Evolutionary conservation across 1,140 invertebrate genomes (phyloP).

Genomic region (Rhysida immarginata): DNA sequence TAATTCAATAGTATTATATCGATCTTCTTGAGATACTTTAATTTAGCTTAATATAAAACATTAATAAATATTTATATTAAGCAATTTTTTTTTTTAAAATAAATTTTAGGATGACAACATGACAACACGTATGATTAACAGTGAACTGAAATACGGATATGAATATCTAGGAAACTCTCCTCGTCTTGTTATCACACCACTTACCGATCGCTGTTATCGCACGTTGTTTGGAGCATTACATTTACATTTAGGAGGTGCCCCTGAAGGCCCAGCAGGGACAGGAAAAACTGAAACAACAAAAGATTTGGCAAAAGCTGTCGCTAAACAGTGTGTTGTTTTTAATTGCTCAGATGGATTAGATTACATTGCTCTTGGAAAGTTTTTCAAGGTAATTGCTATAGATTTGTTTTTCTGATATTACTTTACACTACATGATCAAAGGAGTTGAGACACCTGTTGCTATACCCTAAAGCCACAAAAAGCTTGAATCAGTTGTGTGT

Average conservation of each 20-base stretch:
- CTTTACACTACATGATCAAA: no score
- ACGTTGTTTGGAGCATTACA: conserved; percentile 81
- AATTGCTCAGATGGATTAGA: conserved; percentile 86
- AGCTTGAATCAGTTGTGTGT: no score
- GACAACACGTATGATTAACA: conserved; percentile 80
- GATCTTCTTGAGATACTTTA: no score
- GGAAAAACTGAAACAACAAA: conserved; percentile 95
- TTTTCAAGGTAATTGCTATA: conserved; percentile 86
- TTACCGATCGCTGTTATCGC: conserved; percentile 79
- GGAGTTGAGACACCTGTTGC: no score
- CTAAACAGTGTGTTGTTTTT: conserved; percentile 91
- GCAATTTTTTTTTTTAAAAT: no score
- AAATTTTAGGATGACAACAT: conserved; percentile 50
- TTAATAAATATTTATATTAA: no score
- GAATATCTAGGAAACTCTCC: conserved; percentile 85
- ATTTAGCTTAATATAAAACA: no score
- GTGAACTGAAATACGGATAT: conserved; percentile 76
- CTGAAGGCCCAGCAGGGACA: conserved; percentile 84
- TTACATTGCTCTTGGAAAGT: conserved; percentile 85
- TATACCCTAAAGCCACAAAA: no score
- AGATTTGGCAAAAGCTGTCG: conserved; percentile 88
- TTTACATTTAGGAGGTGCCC: conserved; percentile 59
- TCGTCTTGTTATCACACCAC: conserved; percentile 68
- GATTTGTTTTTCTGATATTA: no score
- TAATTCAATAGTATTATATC: no score